Evolutionary conservation across 2,888 invertebrate species (phyloP).

Genomic region (Molorchus minor): DNA sequence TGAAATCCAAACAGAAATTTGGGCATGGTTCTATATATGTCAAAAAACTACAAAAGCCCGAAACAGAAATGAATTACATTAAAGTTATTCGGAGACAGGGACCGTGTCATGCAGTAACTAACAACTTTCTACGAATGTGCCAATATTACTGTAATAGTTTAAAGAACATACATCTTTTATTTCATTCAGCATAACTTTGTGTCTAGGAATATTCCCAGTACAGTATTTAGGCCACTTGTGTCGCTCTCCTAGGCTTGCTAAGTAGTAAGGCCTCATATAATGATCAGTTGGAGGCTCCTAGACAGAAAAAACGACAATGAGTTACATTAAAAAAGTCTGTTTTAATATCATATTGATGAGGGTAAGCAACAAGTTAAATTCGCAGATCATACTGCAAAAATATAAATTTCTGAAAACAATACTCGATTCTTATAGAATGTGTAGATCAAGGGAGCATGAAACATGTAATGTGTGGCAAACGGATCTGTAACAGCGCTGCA

Average conservation of each 20-base stretch:
- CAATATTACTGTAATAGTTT: background rate
- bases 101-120: no score
- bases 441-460: no score
- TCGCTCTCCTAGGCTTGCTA: constrained; percentile 70
- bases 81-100: no score
- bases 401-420: no score
- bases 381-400: no score
- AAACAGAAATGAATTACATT: background rate
- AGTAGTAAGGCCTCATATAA: constrained; percentile 84
- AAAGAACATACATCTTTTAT: constrained; percentile 69
- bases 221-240: constrained; percentile 69
- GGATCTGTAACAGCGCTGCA: no score
- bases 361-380: no score
- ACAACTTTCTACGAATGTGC: background rate
- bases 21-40: constrained; percentile 73
- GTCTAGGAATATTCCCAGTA: constrained; percentile 76
- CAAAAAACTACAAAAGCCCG: constrained; percentile 63
- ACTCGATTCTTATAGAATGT: no score
- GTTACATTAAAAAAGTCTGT: no score
- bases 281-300: constrained; percentile 85
- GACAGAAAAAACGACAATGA: constrained; percentile 30
- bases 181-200: constrained; percentile 72
- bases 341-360: no score
- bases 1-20: constrained; percentile 90
- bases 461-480: no score